Conservation (phyloP, 1,140 invertebrate species). For the Oryctes rhinoceros region DNA sequence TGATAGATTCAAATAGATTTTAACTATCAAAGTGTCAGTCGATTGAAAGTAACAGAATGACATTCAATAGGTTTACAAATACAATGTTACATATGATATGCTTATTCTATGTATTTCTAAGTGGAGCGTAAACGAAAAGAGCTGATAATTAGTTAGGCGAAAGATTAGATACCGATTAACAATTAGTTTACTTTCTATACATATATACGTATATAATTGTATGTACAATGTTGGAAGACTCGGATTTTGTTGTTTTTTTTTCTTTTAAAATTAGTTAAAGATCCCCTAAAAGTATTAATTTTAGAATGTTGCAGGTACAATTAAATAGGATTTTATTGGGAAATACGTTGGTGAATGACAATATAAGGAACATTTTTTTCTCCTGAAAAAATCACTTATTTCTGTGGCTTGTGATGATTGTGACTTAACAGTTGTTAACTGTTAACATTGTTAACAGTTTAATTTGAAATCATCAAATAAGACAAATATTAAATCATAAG, state of each 20-base stretch:
- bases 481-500: too few species aligned
- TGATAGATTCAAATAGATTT: neutral
- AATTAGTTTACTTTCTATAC: neutral
- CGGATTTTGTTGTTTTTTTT: slow-evolving; percentile 39
- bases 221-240: slow-evolving; percentile 37
- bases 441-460: too few species aligned
- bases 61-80: neutral
- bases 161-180: neutral
- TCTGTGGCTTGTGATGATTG: neutral
- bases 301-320: slow-evolving; percentile 33
- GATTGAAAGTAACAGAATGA: slow-evolving; percentile 30
- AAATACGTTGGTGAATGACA: slow-evolving; percentile 8
- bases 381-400: neutral
- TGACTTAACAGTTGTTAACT: too few species aligned
- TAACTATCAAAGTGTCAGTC: neutral
- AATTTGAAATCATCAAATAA: too few species aligned
- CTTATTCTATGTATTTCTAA: slow-evolving; percentile 50
- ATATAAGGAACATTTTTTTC: neutral
- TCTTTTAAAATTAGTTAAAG: neutral
- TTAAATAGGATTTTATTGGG: neutral
- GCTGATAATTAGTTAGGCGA: neutral
- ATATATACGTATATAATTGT: neutral
- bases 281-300: neutral
- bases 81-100: slow-evolving; percentile 49
- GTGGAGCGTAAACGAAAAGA: neutral